phyloP scores from a whole-genome alignment of 2,888 invertebrate genomes.

The Mongoloraphidia duomilia region DNA sequence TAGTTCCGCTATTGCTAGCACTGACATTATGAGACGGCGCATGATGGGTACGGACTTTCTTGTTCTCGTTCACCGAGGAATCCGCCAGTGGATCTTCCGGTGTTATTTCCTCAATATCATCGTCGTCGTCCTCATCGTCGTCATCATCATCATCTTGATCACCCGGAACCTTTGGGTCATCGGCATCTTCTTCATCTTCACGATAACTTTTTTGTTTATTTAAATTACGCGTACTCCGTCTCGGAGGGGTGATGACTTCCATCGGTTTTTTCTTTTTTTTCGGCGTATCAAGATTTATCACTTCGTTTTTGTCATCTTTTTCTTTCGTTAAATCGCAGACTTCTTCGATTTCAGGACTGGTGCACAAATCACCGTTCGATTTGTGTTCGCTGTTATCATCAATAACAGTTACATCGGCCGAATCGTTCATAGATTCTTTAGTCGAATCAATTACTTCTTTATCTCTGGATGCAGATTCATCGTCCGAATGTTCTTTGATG shows the following conservation, averaged over 20 bases:
- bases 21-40: not conserved
- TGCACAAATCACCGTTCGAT: conserved; percentile 20
- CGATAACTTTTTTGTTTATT: conserved; percentile 38
- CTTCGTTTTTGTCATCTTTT: conserved; percentile 29
- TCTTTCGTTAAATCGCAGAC: conserved; percentile 26
- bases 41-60: not conserved
- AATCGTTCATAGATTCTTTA: conserved; percentile 21
- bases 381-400: conserved; percentile 17
- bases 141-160: conserved; percentile 31
- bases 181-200: conserved; percentile 26
- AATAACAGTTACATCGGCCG: conserved; percentile 26
- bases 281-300: conserved; percentile 22
- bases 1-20: conserved; percentile 24
- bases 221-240: conserved; percentile 40
- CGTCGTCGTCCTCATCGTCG: conserved; percentile 39
- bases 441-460: conserved; percentile 23
- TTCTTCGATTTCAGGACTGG: conserved; percentile 28
- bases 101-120: conserved; percentile 49
- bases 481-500: conserved; percentile 31
- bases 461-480: conserved; percentile 24
- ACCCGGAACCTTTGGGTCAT: conserved; percentile 22
- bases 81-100: conserved; percentile 40
- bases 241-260: conserved; percentile 22
- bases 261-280: conserved; percentile 27
- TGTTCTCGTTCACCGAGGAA: not conserved